Conservation (phyloP, 2,113 vertebrate genomes). For the Trochalopteron elliotii region DNA sequence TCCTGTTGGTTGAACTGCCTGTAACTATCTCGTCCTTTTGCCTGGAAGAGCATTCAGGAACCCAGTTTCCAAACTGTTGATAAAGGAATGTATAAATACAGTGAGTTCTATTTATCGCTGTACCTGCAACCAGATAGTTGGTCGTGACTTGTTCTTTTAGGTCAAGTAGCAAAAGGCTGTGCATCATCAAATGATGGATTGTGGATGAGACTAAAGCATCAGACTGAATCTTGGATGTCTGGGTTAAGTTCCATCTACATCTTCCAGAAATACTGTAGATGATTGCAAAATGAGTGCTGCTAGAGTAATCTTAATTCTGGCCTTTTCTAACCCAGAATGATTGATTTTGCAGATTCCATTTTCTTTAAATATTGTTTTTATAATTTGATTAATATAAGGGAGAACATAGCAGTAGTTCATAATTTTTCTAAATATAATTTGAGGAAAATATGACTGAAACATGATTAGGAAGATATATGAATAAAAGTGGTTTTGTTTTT, state of each 20-base stretch:
- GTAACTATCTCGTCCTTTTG: background rate
- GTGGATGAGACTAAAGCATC: background rate
- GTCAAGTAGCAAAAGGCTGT: conserved; percentile 13
- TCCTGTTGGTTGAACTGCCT: background rate
- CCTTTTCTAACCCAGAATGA: conserved; percentile 5
- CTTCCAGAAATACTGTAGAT: conserved; percentile 7
- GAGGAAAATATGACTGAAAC: background rate
- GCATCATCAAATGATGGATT: conserved; percentile 33
- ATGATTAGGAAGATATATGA: background rate
- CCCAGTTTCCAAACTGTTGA: background rate
- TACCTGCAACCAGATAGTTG: background rate
- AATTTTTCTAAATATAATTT: background rate
- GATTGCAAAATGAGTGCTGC: conserved; percentile 5
- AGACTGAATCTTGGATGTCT: conserved; percentile 27
- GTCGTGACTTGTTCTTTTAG: background rate
- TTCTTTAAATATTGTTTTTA: conserved; percentile 10
- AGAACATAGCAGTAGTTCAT: background rate
- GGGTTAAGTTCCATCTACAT: background rate
- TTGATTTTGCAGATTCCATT: conserved; percentile 25
- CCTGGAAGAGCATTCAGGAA: background rate
- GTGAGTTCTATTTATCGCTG: background rate
- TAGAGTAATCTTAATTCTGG: background rate
- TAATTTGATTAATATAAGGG: conserved; percentile 5
- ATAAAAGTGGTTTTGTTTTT: background rate
- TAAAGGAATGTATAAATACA: conserved; percentile 21